Evolutionary conservation across 2,888 invertebrate genomes (phyloP).

Genomic region (Agrilus cyanescens): DNA sequence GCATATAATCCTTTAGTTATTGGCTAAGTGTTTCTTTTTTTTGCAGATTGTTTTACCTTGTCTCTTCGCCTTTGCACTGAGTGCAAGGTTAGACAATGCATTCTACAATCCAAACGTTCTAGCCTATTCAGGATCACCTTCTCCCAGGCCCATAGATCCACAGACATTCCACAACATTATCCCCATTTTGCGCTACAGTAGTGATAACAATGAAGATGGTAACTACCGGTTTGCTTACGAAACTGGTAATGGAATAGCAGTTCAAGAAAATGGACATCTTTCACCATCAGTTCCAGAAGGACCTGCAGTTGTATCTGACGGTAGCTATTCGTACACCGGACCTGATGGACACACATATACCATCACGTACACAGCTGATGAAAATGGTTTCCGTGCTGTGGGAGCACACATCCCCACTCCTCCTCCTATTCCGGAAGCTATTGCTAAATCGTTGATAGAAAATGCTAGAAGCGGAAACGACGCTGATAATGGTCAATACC

Average conservation of each 20-base stretch:
- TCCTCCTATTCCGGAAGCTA: slow-evolving; percentile 47
- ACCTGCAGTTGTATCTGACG: slow-evolving; percentile 35
- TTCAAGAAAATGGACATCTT: slow-evolving; percentile 37
- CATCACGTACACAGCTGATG: slow-evolving; percentile 45
- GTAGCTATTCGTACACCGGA: slow-evolving; percentile 44
- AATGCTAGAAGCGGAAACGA: slow-evolving; percentile 14
- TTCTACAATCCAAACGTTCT: slow-evolving; percentile 40
- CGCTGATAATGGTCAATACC: slow-evolving; percentile 22
- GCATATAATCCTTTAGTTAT: too few relatives aligned
- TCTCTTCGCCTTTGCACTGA: slow-evolving; percentile 32
- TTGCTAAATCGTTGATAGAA: slow-evolving; percentile 24
- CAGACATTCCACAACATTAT: slow-evolving; percentile 24
- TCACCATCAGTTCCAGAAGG: slow-evolving; percentile 12
- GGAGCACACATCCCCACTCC: slow-evolving; percentile 47
- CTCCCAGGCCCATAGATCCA: neutral
- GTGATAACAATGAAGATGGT: slow-evolving; percentile 50
- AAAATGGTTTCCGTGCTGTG: slow-evolving; percentile 43
- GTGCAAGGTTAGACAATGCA: slow-evolving; percentile 45
- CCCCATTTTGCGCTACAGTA: slow-evolving; percentile 48
- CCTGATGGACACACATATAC: slow-evolving; percentile 46
- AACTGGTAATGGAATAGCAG: slow-evolving; percentile 53
- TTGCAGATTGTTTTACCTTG: slow-evolving; percentile 37
- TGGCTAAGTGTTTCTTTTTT: neutral
- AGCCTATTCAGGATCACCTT: neutral
- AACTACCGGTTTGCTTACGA: slow-evolving; percentile 50